Evolutionary conservation across 2,888 invertebrate species (phyloP).

Genomic region (Esperia sulphurella): DNA sequence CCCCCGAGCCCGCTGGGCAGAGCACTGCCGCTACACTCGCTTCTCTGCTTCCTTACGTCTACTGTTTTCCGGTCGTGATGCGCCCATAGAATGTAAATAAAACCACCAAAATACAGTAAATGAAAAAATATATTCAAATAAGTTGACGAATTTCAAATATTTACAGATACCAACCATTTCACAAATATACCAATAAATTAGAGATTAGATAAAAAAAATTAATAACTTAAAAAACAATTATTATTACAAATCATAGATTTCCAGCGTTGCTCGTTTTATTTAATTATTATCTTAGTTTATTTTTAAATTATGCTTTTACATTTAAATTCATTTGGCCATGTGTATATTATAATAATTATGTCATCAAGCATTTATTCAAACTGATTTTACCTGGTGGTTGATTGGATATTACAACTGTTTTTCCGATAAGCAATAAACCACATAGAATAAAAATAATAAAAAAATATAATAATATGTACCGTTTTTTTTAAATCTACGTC

Average conservation of each 20-base stretch:
- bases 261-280: neutral
- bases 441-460: too few relatives aligned
- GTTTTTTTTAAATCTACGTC: too few relatives aligned
- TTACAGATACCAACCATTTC: conserved; percentile 55
- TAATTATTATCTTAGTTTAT: neutral
- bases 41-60: too few relatives aligned
- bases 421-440: too few relatives aligned
- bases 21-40: too few relatives aligned
- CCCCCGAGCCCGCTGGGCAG: too few relatives aligned
- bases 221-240: conserved; percentile 26
- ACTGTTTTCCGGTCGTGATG: too few relatives aligned
- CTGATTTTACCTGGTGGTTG: too few relatives aligned
- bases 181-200: conserved; percentile 55
- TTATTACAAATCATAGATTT: neutral
- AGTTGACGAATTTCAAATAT: conserved; percentile 50
- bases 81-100: conserved; percentile 19
- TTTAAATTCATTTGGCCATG: neutral
- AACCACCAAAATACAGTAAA: conserved; percentile 31
- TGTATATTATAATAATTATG: too few relatives aligned
- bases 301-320: neutral
- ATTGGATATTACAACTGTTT: too few relatives aligned
- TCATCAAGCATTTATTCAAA: too few relatives aligned
- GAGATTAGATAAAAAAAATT: conserved; percentile 15
- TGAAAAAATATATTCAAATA: conserved; percentile 54
- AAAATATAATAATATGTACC: too few relatives aligned